Conservation (phyloP, 2,797 vertebrate genomes). For the Acanthornis magna region DNA sequence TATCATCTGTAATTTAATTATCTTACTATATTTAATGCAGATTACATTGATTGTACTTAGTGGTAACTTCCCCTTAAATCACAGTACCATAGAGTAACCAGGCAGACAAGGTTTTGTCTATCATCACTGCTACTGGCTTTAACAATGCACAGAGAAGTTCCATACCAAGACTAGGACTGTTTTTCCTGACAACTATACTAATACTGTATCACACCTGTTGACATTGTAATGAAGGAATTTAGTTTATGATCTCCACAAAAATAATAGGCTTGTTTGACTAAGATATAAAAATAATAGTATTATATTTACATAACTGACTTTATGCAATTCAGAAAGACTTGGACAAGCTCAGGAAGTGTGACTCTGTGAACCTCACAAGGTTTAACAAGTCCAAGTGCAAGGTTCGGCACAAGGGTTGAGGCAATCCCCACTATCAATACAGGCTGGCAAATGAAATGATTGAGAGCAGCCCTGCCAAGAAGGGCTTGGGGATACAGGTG, state of each 20-base stretch:
- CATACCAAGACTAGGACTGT: neutral
- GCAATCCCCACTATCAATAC: accelerated
- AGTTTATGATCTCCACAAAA: neutral
- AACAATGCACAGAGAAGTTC: neutral
- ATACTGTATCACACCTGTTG: neutral
- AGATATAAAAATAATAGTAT: neutral
- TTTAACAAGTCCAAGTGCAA: neutral
- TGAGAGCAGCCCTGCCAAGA: neutral
- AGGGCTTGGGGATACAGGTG: accelerated
- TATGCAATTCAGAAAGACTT: neutral
- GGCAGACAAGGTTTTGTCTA: neutral
- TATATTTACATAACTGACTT: neutral
- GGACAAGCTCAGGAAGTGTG: neutral
- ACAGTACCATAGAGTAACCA: neutral
- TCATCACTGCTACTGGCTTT: neutral
- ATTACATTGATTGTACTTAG: neutral
- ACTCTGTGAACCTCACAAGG: neutral
- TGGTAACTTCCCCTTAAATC: neutral
- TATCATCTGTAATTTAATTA: neutral
- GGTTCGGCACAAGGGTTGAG: neutral
- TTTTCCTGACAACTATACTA: neutral
- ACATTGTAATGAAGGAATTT: neutral
- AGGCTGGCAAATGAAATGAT: neutral
- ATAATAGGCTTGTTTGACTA: neutral
- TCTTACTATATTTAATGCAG: neutral